A percentile compares a stretch with the other conserved stretches of the same genome.
Conservation (phyloP, 2,797 vertebrate genomes). For the Okamejei kenojei region DNA sequence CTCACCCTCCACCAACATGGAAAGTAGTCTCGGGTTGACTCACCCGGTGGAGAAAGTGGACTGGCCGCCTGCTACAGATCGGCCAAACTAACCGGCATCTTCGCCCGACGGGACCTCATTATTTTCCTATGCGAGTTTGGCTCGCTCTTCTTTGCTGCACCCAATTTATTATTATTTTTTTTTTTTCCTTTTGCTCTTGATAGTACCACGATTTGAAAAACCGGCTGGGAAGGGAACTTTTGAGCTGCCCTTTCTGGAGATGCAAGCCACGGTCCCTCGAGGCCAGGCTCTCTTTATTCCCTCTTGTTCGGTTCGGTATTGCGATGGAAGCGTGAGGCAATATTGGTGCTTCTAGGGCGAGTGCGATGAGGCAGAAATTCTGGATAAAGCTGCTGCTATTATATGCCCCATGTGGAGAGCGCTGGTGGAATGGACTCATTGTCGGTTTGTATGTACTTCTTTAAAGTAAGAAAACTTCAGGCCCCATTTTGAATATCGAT, state of each 20-base stretch:
- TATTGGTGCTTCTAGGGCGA: constrained; percentile 24
- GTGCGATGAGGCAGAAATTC: constrained; percentile 16
- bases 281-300: neutral
- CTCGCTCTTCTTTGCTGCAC: neutral
- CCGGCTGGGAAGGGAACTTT: constrained; percentile 17
- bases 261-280: neutral
- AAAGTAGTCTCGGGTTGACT: neutral
- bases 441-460: neutral
- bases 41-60: neutral
- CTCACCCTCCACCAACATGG: neutral
- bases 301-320: neutral
- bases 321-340: neutral
- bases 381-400: constrained; percentile 32
- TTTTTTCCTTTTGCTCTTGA: neutral
- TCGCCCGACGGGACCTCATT: neutral
- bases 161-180: no score
- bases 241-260: constrained; percentile 2
- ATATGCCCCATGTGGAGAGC: constrained; percentile 14
- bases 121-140: neutral
- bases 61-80: neutral
- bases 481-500: constrained; percentile 47
- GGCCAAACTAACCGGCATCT: neutral
- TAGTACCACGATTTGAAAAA: neutral
- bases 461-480: constrained; percentile 12
- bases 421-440: constrained; percentile 35